A percentile compares a stretch with the other conserved stretches of the same genome.
phyloP scores from a whole-genome alignment of 1,140 invertebrate genomes.

The Theocolax elegans region DNA sequence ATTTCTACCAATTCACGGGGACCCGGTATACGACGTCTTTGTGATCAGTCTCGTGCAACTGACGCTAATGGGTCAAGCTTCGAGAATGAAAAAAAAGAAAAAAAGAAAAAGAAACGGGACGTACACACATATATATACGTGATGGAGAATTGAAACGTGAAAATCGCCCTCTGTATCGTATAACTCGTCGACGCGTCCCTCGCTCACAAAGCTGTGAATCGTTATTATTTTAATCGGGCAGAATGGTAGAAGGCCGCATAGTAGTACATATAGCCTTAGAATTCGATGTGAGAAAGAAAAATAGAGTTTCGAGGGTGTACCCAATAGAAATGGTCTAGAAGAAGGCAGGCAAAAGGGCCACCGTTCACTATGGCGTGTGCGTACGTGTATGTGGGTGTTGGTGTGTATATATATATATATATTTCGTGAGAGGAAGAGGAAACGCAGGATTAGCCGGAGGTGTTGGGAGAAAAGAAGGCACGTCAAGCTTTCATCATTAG shows the following conservation, averaged over 20 bases:
- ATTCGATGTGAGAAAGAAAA: not conserved
- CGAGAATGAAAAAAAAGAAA: not conserved
- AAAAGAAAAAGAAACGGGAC: not conserved
- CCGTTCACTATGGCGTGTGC: too few species aligned
- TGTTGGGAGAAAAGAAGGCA: not conserved
- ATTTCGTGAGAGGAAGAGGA: slow-evolving; percentile 14
- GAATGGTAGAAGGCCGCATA: not conserved
- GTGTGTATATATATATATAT: too few species aligned
- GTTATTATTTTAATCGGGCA: not conserved
- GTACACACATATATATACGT: too few species aligned
- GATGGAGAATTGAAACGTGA: not conserved
- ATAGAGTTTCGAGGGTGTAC: not conserved
- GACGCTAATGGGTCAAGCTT: not conserved
- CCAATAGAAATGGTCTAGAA: not conserved
- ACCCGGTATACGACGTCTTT: too few species aligned
- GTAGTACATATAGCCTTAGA: not conserved
- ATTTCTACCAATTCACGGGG: too few species aligned
- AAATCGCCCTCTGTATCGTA: not conserved
- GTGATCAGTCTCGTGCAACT: not conserved
- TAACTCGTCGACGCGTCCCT: not conserved
- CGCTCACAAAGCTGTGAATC: not conserved
- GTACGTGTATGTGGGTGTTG: too few species aligned
- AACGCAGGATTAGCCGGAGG: not conserved
- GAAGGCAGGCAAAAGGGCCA: too few species aligned
- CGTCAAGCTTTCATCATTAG: slow-evolving; percentile 9